Evolutionary conservation across 2,113 vertebrate species (phyloP).

Genomic region (Nerophis ophidion): DNA sequence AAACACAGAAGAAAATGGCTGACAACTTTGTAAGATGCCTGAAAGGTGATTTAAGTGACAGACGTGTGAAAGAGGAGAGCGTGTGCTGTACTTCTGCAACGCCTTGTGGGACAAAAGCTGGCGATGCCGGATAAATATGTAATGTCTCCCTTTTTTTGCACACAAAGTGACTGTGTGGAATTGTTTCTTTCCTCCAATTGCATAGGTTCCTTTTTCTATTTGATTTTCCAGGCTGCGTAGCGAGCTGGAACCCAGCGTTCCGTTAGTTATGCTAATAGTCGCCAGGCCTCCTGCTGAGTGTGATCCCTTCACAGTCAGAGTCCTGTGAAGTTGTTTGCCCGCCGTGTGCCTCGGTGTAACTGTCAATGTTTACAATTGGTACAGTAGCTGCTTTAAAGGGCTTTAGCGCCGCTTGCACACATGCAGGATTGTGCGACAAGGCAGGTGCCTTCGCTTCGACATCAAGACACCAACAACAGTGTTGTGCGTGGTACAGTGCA

Average conservation of each 20-base stretch:
- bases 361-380: conserved; percentile 39
- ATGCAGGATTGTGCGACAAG: conserved; percentile 36
- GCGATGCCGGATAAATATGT: conserved; percentile 31
- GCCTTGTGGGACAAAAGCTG: conserved; percentile 34
- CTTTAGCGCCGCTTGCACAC: conserved; percentile 36
- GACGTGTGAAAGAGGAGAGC: conserved; percentile 9
- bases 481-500: too few relatives aligned
- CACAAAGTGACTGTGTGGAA: conserved; percentile 23
- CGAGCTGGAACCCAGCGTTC: conserved; percentile 31
- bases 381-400: conserved; percentile 34
- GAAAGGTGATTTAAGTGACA: conserved; percentile 28
- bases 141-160: conserved; percentile 16
- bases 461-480: conserved; percentile 14
- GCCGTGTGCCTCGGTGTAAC: conserved; percentile 36
- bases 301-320: conserved; percentile 50
- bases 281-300: conserved; percentile 52
- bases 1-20: conserved; percentile 14
- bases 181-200: conserved; percentile 26
- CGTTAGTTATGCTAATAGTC: conserved; percentile 70
- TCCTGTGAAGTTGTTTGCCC: conserved; percentile 68
- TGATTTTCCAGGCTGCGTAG: conserved; percentile 26
- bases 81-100: conserved; percentile 13
- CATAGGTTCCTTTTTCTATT: conserved; percentile 33
- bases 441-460: conserved; percentile 41
- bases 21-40: conserved; percentile 28